Conservation (phyloP, 2,797 vertebrate genomes). For the Miichthys miiuy region DNA sequence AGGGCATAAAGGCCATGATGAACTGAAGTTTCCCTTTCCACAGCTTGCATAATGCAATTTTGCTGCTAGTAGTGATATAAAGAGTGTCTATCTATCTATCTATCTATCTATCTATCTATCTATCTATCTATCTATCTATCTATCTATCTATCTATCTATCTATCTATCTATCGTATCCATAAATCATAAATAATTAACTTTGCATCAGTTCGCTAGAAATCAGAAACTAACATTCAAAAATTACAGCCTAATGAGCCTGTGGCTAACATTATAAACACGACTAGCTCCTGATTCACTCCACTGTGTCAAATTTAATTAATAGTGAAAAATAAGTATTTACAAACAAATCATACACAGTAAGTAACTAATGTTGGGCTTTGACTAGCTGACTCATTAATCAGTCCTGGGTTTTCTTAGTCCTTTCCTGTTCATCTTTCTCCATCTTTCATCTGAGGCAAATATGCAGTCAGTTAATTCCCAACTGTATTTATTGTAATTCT, state of each 20-base stretch:
- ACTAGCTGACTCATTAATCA: constrained; percentile 64
- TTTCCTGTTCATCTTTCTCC: constrained; percentile 27
- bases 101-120: background rate
- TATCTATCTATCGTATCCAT: background rate
- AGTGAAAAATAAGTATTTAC: constrained; percentile 52
- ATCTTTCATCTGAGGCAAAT: constrained; percentile 43
- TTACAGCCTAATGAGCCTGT: constrained; percentile 6
- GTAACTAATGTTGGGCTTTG: constrained; percentile 50
- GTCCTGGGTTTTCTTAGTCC: constrained; percentile 23
- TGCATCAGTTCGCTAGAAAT: constrained; percentile 12
- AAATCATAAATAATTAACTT: constrained; percentile 14
- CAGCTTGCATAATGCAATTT: background rate
- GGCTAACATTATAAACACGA: constrained; percentile 23
- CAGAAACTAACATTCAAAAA: constrained; percentile 12
- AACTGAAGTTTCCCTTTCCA: background rate
- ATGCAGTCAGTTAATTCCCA: constrained; percentile 42
- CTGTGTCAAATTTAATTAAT: constrained; percentile 53
- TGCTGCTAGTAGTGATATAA: background rate
- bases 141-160: background rate
- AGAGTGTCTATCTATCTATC: background rate
- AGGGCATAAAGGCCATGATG: constrained; percentile 20
- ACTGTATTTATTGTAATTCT: constrained; percentile 57
- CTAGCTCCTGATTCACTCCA: constrained; percentile 33
- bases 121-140: background rate
- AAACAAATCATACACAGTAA: constrained; percentile 50